phyloP scores from a whole-genome alignment of 2,797 vertebrate genomes.

The Numenius phaeopus region DNA sequence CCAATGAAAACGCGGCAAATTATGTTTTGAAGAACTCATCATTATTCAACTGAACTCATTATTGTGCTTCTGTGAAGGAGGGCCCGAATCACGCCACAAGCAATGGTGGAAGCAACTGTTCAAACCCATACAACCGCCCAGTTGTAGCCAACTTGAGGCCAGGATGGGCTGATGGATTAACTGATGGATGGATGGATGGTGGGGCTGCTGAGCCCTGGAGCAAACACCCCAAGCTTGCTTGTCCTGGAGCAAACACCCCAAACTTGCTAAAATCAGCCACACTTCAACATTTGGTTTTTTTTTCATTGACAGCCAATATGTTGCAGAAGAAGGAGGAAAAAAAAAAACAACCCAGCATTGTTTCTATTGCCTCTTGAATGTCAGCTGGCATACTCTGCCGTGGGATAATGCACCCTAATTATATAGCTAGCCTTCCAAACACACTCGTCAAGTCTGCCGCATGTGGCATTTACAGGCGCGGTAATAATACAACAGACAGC shows the following conservation, averaged over 20 bases:
- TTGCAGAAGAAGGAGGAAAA: neutral
- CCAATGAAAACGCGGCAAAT: neutral
- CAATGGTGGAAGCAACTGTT: neutral
- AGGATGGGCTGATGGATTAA: neutral
- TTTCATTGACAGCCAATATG: slow-evolving; percentile 1
- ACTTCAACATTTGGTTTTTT: neutral
- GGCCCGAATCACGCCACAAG: rapidly evolving
- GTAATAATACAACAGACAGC: slow-evolving; percentile 61
- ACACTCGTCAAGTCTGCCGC: slow-evolving; percentile 68
- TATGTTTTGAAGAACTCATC: neutral
- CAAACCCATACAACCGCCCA: rapidly evolving
- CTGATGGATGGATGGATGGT: neutral
- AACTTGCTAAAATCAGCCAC: neutral
- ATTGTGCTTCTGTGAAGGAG: neutral
- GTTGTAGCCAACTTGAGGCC: neutral
- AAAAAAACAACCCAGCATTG: slow-evolving; percentile 3
- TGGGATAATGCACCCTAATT: slow-evolving; percentile 78
- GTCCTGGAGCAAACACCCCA: neutral
- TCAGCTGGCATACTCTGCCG: slow-evolving; percentile 74
- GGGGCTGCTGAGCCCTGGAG: neutral
- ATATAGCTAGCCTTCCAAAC: slow-evolving; percentile 70
- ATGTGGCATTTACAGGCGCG: slow-evolving; percentile 76
- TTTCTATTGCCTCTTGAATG: slow-evolving; percentile 74
- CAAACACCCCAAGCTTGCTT: neutral
- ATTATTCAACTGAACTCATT: neutral